phyloP scores from a whole-genome alignment of 2,888 invertebrate species.

The Drosophila setosimentum region DNA sequence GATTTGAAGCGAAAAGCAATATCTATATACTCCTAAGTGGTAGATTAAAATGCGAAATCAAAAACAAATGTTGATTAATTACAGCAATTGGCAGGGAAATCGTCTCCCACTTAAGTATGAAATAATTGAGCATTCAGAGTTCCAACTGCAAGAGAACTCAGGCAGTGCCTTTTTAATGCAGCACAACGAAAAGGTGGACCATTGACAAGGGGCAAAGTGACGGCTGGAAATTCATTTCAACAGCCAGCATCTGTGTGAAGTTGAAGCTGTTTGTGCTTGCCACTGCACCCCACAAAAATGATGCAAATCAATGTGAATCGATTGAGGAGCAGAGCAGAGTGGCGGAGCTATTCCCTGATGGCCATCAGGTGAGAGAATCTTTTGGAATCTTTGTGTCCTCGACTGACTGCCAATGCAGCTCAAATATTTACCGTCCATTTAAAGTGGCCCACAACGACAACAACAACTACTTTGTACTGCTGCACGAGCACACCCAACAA shows the following conservation, averaged over 20 bases:
- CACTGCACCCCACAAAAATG: constrained; percentile 32
- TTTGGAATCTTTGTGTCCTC: constrained; percentile 14
- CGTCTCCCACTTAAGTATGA: background rate
- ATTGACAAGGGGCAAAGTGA: background rate
- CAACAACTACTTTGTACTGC: constrained; percentile 10
- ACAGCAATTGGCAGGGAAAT: background rate
- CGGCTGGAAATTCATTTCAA: constrained; percentile 22
- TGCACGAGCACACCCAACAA: constrained; percentile 7
- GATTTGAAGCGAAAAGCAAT: background rate
- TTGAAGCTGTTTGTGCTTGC: constrained; percentile 35
- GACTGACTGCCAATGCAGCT: constrained; percentile 57
- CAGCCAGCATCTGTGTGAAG: constrained; percentile 23
- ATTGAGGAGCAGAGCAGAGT: constrained; percentile 19
- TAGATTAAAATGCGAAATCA: background rate
- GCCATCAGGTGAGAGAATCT: constrained; percentile 11
- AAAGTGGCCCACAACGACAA: constrained; percentile 55
- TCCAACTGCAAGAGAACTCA: constrained; percentile 8
- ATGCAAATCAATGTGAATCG: constrained; percentile 64
- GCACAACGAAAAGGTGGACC: background rate
- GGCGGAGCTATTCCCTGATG: constrained; percentile 38
- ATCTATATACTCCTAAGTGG: background rate
- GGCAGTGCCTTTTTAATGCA: constrained; percentile 10
- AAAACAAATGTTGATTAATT: constrained; percentile 21
- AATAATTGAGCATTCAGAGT: constrained; percentile 10
- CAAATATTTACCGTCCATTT: constrained; percentile 80